Percentiles rank a stretch among this genome's conserved stretches.
These are phyloP conservation scores for Amiota communis DNA, from an alignment of 2,888 invertebrate species.

Conservation along the genomic window DNA sequence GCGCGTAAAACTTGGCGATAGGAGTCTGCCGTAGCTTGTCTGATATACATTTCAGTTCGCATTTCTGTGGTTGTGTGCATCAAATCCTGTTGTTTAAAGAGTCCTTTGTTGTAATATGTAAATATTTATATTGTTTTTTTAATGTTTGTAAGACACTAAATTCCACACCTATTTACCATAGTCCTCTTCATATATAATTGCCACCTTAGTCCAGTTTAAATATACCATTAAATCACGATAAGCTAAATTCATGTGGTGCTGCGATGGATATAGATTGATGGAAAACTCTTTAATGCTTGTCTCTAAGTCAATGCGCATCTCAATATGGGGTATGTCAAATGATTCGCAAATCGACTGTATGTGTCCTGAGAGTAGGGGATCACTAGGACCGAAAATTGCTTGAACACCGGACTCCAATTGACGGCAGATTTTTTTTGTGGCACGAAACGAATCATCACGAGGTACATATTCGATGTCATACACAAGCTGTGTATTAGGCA, in stretches of 20 bases:
- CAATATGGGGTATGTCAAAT: constrained; percentile 91
- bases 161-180: constrained; percentile 77
- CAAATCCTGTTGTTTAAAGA: constrained; percentile 89
- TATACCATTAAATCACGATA: constrained; percentile 90
- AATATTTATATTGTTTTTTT: constrained; percentile 3
- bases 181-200: constrained; percentile 94
- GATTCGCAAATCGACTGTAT: constrained; percentile 92
- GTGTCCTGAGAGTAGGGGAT: constrained; percentile 86
- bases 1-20: constrained; percentile 79
- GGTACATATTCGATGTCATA: constrained; percentile 94
- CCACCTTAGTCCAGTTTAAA: constrained; percentile 94
- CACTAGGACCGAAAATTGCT: constrained; percentile 81
- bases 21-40: constrained; percentile 81
- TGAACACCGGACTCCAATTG: constrained; percentile 88
- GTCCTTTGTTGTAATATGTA: constrained; percentile 74
- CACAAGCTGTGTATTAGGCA: constrained; percentile 87
- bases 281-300: constrained; percentile 78
- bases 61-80: constrained; percentile 78
- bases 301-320: constrained; percentile 82
- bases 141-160: neutral
- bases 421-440: constrained; percentile 83
- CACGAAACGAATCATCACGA: constrained; percentile 91
- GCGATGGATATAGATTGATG: constrained; percentile 91
- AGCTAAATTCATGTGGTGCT: constrained; percentile 85
- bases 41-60: constrained; percentile 83